Percentiles rank a stretch among this genome's conserved stretches.
Evolutionary conservation across 2,797 vertebrate genomes (phyloP).

Genomic region (Danio albolineatus): DNA sequence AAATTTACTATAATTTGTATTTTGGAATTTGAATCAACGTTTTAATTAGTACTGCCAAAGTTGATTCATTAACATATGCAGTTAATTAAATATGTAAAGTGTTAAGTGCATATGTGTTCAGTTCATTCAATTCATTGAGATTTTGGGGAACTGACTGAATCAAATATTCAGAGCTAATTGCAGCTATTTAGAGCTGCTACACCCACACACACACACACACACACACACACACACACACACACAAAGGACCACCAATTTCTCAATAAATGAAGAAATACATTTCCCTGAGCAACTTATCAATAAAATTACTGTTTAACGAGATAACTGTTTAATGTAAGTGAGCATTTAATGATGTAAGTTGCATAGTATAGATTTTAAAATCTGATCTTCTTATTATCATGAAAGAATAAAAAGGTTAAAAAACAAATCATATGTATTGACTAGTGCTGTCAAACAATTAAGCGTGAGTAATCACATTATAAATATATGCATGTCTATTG

Average conservation of each 20-base stretch:
- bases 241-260: neutral
- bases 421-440: no score
- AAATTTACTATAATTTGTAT: neutral
- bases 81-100: conserved; percentile 3
- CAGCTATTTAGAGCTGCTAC: neutral
- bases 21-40: conserved; percentile 14
- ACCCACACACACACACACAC: no score
- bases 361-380: neutral
- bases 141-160: neutral
- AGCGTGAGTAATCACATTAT: no score
- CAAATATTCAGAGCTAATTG: conserved; percentile 14
- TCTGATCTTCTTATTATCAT: no score
- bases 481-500: no score
- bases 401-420: no score
- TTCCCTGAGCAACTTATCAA: neutral
- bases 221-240: no score
- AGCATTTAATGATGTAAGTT: neutral
- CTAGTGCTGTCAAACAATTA: no score
- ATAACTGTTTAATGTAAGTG: no score
- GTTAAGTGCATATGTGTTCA: neutral
- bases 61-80: conserved; percentile 5
- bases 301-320: neutral
- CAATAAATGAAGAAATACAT: neutral
- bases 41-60: neutral
- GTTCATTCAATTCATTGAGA: neutral